Base-by-base conservation (phyloP, 2,888 invertebrate species). In the Gnatocerus cornutus region DNA sequence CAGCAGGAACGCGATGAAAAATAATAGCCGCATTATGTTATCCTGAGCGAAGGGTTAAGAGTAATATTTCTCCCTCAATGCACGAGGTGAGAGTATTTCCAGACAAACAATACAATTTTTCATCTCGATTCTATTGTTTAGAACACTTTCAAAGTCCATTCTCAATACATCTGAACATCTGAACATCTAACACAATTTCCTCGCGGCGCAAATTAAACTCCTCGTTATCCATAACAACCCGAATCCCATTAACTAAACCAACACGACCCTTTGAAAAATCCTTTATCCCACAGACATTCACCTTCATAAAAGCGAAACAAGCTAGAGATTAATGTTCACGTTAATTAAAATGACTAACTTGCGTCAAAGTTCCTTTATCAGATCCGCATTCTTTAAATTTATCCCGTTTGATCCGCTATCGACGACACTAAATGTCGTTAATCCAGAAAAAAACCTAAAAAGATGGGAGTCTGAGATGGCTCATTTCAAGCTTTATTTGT, bases 281-380 rank as follows among this genome's bases (percentile, higher is more conserved):
- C 53, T 16, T 39, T 55, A 37, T 33, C 10, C 53, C 16, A 8
- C n/a, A 53, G 7, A 14, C 21, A 10, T 21, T 27, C 48, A 27
- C 53, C 53, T 39, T 39, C 53, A 10, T 55, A 55, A 55, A 55
- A 37, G 52, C 29, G 6, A 43, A 43, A 10, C 43, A 43, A 33
- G 53, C 21, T 21, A 4, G 4, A 21, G 39, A 55, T 39, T 39
- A 55, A 10, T 14, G 37, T 14, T 16, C 52, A 21, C 14, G 53
- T 55, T 55, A 55, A 55, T 55, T 55, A 55, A 37, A 55, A 55
- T 37, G 37, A 55, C 14, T 1, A 39, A 39, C 37, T 55, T 52
- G 53, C 16, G 37, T 29, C 14, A 46, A 46, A 21, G 21, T n/a
- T 37, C 7, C 37, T 3, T 37, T 37, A 37, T 7, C 9, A 37